These are phyloP conservation scores for Dendrolimus pini DNA, from an alignment of 2,888 invertebrate genomes.

Conservation along the genomic window DNA sequence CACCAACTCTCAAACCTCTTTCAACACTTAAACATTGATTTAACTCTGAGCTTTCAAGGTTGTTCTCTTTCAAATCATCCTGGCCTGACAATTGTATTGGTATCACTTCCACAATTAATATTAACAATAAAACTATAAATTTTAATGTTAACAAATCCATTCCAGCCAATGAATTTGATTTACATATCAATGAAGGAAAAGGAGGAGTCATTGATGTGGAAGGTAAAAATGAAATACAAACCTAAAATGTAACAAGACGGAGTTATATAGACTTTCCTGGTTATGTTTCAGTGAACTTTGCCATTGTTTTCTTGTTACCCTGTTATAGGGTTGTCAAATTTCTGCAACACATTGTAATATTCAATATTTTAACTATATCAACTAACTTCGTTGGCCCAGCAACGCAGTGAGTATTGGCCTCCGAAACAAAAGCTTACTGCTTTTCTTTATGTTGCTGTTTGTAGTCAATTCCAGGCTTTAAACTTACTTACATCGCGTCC, in stretches of 20 bases:
- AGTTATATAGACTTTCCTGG: slow-evolving; percentile 71
- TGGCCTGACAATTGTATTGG: slow-evolving; percentile 50
- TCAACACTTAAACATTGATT: slow-evolving; percentile 57
- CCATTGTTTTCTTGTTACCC: slow-evolving; percentile 51
- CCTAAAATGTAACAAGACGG: slow-evolving; percentile 44
- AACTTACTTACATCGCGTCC: too few relatives aligned
- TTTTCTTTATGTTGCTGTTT: too few relatives aligned
- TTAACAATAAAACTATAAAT: slow-evolving; percentile 21
- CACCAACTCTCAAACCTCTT: slow-evolving; percentile 65
- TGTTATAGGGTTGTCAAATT: neutral
- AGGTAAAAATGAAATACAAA: neutral
- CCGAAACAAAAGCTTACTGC: too few relatives aligned
- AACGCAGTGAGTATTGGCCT: too few relatives aligned
- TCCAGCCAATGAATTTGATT: neutral
- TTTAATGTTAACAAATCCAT: slow-evolving; percentile 7
- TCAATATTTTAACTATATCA: too few relatives aligned
- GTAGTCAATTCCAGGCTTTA: too few relatives aligned
- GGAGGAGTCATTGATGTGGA: slow-evolving; percentile 18
- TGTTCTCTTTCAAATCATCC: slow-evolving; percentile 50
- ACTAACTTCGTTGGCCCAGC: too few relatives aligned
- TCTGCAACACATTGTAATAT: too few relatives aligned
- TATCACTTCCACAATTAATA: slow-evolving; percentile 41
- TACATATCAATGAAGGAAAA: neutral
- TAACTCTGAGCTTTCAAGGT: slow-evolving; percentile 43
- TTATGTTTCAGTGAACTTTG: slow-evolving; percentile 73